phyloP scores from a whole-genome alignment of 2,797 vertebrate species.

The Pygocentrus nattereri region DNA sequence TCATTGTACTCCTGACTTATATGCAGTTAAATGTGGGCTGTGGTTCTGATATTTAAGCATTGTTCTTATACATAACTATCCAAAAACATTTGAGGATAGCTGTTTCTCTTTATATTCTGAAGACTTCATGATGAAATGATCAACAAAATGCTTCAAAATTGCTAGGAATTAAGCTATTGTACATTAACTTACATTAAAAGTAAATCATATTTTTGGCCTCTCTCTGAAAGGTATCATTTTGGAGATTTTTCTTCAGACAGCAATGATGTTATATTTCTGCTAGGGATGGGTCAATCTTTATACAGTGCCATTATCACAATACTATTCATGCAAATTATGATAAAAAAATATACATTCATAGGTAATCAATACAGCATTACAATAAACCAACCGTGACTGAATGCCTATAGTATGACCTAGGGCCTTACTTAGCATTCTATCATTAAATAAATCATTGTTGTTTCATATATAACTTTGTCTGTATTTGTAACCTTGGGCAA shows the following conservation, averaged over 20 bases:
- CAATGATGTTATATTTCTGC: too few species aligned
- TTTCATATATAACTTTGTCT: background rate
- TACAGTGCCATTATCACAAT: background rate
- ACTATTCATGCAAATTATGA: background rate
- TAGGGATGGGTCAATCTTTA: background rate
- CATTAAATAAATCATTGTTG: background rate
- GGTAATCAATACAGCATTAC: background rate
- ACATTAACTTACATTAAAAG: too few species aligned
- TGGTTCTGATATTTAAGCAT: background rate
- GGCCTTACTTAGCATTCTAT: background rate
- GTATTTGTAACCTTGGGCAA: background rate
- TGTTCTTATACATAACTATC: background rate
- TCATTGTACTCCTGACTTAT: background rate
- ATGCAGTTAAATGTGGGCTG: background rate
- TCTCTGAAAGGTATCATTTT: too few species aligned
- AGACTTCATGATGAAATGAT: too few species aligned
- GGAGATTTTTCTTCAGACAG: too few species aligned
- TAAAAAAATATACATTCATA: background rate
- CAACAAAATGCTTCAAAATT: too few species aligned
- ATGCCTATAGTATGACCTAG: background rate
- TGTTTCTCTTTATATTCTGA: too few species aligned
- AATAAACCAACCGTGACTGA: background rate
- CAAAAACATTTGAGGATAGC: too few species aligned
- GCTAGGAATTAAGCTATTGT: too few species aligned
- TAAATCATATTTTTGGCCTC: too few species aligned